These are phyloP conservation scores for Thunnus albacares DNA, from an alignment of 2,797 vertebrate species.

Conservation along the genomic window DNA sequence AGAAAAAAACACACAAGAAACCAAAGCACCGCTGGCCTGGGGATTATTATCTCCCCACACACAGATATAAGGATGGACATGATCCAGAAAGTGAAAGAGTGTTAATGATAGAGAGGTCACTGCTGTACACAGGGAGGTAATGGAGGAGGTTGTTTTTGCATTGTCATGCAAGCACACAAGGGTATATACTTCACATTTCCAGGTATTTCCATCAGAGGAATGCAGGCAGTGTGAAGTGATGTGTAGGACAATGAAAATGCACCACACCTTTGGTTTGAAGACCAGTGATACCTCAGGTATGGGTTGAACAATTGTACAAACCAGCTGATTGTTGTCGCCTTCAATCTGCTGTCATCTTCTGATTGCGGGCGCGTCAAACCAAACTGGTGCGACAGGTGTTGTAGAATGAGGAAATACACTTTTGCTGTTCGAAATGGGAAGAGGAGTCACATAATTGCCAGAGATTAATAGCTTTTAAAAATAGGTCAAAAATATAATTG, in stretches of 20 bases:
- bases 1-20: constrained; percentile 29
- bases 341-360: constrained; percentile 5
- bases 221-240: background rate
- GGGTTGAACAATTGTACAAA: constrained; percentile 1
- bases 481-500: background rate
- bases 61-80: constrained; percentile 43
- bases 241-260: constrained; percentile 1
- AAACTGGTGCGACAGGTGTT: constrained; percentile 75
- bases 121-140: background rate
- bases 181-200: constrained; percentile 22
- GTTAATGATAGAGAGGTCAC: constrained; percentile 37
- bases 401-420: constrained; percentile 66
- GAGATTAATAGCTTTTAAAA: background rate
- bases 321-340: constrained; percentile 37
- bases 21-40: constrained; percentile 9
- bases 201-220: constrained; percentile 7
- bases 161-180: background rate
- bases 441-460: background rate
- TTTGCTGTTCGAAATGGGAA: background rate
- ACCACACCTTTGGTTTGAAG: constrained; percentile 56
- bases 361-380: background rate
- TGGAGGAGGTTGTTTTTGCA: background rate
- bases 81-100: constrained; percentile 50
- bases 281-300: constrained; percentile 30
- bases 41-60: constrained; percentile 43